Conservation (phyloP, 2,113 vertebrate genomes). For the Micromys minutus region DNA sequence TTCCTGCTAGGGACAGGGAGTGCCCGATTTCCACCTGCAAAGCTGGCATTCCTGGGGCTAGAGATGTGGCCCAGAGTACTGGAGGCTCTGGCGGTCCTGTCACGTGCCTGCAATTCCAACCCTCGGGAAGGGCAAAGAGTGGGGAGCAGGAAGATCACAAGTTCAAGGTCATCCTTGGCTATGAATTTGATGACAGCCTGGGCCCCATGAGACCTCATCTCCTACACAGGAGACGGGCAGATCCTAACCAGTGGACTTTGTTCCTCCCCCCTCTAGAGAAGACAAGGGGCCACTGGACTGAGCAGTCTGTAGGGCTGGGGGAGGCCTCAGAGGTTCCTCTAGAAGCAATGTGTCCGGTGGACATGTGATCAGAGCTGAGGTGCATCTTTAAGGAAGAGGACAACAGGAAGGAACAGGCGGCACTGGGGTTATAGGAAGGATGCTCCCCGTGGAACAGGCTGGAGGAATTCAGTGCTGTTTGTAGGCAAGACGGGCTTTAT, state of each 20-base stretch:
- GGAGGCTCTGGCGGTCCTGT: neutral
- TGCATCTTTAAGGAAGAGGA: too few species aligned
- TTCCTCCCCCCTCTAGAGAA: neutral
- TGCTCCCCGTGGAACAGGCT: neutral
- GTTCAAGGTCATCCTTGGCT: neutral
- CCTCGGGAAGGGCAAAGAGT: neutral
- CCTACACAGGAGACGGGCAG: neutral
- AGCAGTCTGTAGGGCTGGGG: neutral
- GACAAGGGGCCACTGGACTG: too few species aligned
- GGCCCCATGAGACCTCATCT: neutral
- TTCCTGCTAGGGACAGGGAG: neutral
- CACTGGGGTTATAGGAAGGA: fast-evolving
- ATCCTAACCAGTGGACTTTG: fast-evolving
- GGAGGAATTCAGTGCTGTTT: constrained; percentile 1
- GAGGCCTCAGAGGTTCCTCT: neutral
- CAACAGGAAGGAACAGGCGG: neutral
- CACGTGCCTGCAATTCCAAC: neutral
- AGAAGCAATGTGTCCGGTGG: neutral
- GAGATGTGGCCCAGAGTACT: neutral
- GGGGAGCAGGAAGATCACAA: neutral
- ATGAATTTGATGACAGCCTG: neutral
- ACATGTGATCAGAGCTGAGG: neutral
- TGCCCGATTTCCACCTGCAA: neutral
- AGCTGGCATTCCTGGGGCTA: neutral
- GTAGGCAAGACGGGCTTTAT: neutral